These are phyloP conservation scores for Archocentrus centrarchus DNA, from an alignment of 2,113 vertebrate genomes.

Conservation along the genomic window DNA sequence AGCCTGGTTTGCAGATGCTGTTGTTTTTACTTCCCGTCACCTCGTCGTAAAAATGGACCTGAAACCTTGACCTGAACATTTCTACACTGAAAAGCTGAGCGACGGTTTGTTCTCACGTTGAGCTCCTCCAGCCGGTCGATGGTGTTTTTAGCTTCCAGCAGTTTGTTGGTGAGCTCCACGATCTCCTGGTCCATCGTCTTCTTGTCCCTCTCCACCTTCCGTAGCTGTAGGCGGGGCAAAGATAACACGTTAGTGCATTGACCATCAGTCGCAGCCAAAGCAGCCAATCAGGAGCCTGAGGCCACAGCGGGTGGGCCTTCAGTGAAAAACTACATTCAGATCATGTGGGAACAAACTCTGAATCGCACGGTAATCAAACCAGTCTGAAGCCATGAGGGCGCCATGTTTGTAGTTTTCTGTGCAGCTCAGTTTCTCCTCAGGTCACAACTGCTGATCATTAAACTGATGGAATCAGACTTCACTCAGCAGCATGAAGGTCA, in stretches of 20 bases:
- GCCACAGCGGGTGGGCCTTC: neutral
- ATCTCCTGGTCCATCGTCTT: conserved; percentile 98
- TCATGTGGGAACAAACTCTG: conserved; percentile 49
- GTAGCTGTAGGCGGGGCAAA: conserved; percentile 82
- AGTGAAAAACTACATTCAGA: conserved; percentile 44
- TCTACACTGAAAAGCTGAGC: neutral
- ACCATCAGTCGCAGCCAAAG: neutral
- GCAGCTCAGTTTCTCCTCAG: neutral
- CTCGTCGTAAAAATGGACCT: neutral
- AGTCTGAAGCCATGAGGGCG: neutral
- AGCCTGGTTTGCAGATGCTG: no score
- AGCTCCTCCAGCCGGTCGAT: conserved; percentile 97
- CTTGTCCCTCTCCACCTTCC: conserved; percentile 96
- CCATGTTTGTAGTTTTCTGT: neutral
- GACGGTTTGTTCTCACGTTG: conserved; percentile 78
- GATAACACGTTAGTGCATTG: neutral
- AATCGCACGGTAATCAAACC: neutral
- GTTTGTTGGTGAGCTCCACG: conserved; percentile 96
- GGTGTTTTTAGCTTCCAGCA: conserved; percentile 95
- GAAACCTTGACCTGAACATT: neutral
- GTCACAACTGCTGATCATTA: neutral
- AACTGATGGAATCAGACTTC: neutral
- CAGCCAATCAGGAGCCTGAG: conserved; percentile 19
- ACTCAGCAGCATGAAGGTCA: neutral
- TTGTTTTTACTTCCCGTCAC: neutral